Conservation (phyloP, 2,888 invertebrate genomes). For the Hyles lineata region DNA sequence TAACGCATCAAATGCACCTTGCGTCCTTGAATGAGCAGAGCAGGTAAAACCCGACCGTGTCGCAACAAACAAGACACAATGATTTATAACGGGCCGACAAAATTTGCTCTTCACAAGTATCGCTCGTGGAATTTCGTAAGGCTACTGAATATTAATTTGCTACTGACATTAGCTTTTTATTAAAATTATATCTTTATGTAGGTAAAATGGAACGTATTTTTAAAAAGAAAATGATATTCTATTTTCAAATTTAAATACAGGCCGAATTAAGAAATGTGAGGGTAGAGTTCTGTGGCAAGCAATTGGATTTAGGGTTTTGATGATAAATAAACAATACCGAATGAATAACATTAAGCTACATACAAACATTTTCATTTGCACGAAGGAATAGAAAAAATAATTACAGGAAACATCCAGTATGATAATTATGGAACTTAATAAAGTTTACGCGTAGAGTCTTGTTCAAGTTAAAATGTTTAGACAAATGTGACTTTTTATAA, state of each 20-base stretch:
- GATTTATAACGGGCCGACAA: conserved; percentile 36
- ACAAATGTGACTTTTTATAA: too few relatives aligned
- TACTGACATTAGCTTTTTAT: conserved; percentile 13
- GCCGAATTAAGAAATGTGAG: too few relatives aligned
- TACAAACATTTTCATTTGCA: too few relatives aligned
- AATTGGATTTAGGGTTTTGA: too few relatives aligned
- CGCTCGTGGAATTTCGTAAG: conserved; percentile 26
- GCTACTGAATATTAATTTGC: conserved; percentile 27
- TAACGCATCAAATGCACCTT: conserved; percentile 8
- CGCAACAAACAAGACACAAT: conserved; percentile 31
- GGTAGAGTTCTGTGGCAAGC: too few relatives aligned
- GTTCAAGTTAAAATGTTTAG: too few relatives aligned
- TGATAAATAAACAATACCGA: too few relatives aligned
- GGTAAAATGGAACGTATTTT: conserved; percentile 7
- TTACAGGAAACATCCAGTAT: too few relatives aligned
- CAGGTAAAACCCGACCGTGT: conserved; percentile 27
- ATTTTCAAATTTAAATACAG: background rate
- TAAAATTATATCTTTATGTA: background rate
- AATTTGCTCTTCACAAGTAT: conserved; percentile 33
- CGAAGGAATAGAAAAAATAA: too few relatives aligned
- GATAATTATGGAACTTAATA: too few relatives aligned
- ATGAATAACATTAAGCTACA: too few relatives aligned
- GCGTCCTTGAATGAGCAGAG: conserved; percentile 23
- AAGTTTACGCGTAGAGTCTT: too few relatives aligned
- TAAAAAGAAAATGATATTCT: background rate